phyloP scores from a whole-genome alignment of 2,113 vertebrate species.

The Ondatra zibethicus region DNA sequence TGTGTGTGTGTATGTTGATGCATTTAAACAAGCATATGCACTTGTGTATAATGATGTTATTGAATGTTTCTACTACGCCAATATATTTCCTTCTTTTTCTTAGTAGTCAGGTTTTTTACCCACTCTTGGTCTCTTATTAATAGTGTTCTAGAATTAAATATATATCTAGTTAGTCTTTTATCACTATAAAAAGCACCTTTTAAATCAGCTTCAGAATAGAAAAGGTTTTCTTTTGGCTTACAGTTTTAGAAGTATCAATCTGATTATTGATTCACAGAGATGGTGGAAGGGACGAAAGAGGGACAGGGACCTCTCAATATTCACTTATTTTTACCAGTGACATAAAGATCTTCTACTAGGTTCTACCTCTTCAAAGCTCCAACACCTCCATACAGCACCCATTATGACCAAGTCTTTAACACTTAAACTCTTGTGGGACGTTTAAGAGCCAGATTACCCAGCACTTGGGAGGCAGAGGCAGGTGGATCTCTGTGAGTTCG shows the following conservation, averaged over 20 bases:
- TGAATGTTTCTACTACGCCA: neutral
- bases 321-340: neutral
- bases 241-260: neutral
- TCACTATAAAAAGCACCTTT: neutral
- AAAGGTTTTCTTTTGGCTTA: too few species aligned
- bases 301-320: neutral
- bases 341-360: neutral
- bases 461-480: too few species aligned
- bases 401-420: neutral
- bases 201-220: neutral
- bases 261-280: neutral
- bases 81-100: neutral
- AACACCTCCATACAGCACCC: neutral
- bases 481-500: too few species aligned
- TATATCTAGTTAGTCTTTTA: neutral
- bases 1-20: neutral
- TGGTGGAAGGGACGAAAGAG: neutral
- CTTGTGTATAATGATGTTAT: neutral
- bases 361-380: too few species aligned
- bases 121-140: neutral
- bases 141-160: neutral
- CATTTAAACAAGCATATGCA: neutral
- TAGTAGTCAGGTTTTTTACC: neutral
- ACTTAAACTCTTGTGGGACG: neutral
- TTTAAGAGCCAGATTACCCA: neutral